Conservation (phyloP, 1,140 invertebrate genomes). For the Goniozus legneri region DNA sequence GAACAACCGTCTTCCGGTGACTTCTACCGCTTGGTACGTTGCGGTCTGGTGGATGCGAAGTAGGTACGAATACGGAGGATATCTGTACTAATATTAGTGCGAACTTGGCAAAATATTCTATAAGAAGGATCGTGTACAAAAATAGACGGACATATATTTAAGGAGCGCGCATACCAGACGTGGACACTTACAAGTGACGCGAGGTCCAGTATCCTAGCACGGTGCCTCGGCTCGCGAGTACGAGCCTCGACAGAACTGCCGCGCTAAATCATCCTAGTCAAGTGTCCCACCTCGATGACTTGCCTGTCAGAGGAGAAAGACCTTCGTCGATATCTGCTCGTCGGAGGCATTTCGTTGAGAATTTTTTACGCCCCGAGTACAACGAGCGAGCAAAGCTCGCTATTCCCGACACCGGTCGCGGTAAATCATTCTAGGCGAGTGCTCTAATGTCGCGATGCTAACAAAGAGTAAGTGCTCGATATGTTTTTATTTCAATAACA, state of each 20-base stretch:
- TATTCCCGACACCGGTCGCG: too few relatives aligned
- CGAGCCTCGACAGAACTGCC: slow-evolving; percentile 19
- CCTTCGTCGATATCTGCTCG: too few relatives aligned
- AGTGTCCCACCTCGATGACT: slow-evolving; percentile 11
- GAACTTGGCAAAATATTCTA: too few relatives aligned
- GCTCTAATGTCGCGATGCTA: slow-evolving; percentile 12
- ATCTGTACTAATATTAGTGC: too few relatives aligned
- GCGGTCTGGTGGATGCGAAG: too few relatives aligned
- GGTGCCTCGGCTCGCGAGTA: slow-evolving; percentile 14
- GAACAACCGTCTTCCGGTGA: too few relatives aligned
- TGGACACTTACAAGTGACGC: slow-evolving; percentile 35
- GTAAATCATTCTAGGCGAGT: slow-evolving; percentile 21
- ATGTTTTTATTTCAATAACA: too few relatives aligned
- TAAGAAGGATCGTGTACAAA: slow-evolving; percentile 16
- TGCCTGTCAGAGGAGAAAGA: too few relatives aligned
- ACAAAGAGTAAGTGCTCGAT: slow-evolving; percentile 7
- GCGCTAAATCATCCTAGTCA: slow-evolving; percentile 30
- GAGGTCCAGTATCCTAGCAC: slow-evolving; percentile 20
- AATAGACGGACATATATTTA: slow-evolving; percentile 33
- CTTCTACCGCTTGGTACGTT: too few relatives aligned
- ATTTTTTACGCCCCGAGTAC: too few relatives aligned
- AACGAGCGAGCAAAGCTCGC: slow-evolving; percentile 3
- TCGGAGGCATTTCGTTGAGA: too few relatives aligned
- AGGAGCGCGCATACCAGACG: slow-evolving; percentile 35
- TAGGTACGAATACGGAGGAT: too few relatives aligned